These are phyloP conservation scores for Gymnothorax javanicus DNA, from an alignment of 2,797 vertebrate genomes.

Conservation along the genomic window DNA sequence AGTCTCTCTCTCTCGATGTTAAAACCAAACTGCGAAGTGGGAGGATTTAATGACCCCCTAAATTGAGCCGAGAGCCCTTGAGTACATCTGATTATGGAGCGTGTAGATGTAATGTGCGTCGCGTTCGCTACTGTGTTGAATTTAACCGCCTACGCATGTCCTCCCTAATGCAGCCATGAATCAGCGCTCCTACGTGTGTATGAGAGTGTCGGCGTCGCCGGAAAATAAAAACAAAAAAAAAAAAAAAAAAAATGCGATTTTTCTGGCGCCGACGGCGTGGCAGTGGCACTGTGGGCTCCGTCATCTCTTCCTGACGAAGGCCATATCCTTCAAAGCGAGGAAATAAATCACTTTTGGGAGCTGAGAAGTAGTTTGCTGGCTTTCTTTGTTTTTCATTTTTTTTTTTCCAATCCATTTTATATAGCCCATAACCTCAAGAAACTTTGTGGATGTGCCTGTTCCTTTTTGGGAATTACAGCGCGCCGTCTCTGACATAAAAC, in stretches of 20 bases:
- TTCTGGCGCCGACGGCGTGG: background rate
- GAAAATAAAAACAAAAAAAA: background rate
- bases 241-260: background rate
- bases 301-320: too few species aligned
- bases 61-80: constrained; percentile 9
- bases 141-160: constrained; percentile 7
- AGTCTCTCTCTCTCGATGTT: background rate
- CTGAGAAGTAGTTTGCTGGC: too few species aligned
- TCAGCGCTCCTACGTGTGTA: background rate
- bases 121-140: constrained; percentile 8
- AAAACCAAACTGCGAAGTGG: constrained; percentile 11
- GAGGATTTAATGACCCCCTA: background rate
- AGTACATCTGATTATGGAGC: constrained; percentile 13
- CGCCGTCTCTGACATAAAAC: background rate
- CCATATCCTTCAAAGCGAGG: too few species aligned
- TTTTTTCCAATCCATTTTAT: too few species aligned
- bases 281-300: background rate
- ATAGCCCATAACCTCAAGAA: too few species aligned
- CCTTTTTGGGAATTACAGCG: too few species aligned
- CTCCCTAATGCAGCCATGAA: constrained; percentile 1
- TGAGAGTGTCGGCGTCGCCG: background rate
- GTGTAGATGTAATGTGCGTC: background rate
- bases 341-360: too few species aligned
- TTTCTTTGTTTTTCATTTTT: too few species aligned
- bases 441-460: too few species aligned